A percentile compares a stretch with the other conserved stretches of the same genome.
Conservation (phyloP, 1,140 invertebrate species). For the Bombus breviceps region DNA sequence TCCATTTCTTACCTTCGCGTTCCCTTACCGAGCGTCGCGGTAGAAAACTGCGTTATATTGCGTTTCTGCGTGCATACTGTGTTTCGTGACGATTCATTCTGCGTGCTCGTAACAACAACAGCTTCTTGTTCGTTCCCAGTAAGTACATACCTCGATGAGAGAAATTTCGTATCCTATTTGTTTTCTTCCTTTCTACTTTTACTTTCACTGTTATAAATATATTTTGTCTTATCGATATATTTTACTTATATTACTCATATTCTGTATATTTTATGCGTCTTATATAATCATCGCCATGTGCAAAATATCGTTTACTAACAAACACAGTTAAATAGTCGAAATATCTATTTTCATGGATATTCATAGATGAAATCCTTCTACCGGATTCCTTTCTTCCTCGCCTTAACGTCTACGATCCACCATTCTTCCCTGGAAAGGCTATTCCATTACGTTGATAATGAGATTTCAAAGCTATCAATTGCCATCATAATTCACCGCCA, state of each 20-base stretch:
- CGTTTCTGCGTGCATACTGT: conserved; percentile 32
- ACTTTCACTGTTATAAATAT: too few relatives aligned
- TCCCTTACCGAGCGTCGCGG: conserved; percentile 36
- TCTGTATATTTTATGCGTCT: background rate
- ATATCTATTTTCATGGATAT: background rate
- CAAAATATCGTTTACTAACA: too few relatives aligned
- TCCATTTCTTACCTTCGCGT: conserved; percentile 73
- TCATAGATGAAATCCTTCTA: background rate
- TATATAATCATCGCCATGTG: too few relatives aligned
- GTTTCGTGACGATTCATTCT: conserved; percentile 40
- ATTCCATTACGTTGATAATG: conserved; percentile 54
- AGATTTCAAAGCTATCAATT: conserved; percentile 49
- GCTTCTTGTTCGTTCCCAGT: background rate
- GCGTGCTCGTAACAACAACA: background rate
- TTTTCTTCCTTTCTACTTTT: background rate
- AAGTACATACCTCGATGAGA: background rate
- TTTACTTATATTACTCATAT: background rate
- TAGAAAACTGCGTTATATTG: conserved; percentile 27
- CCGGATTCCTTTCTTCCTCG: background rate
- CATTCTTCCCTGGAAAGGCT: conserved; percentile 28
- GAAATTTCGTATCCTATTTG: background rate
- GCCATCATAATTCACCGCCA: conserved; percentile 20
- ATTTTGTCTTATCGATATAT: background rate
- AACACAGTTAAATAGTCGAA: too few relatives aligned
- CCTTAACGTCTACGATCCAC: background rate